These are phyloP conservation scores for Napeogenes inachia DNA, from an alignment of 2,888 invertebrate species.

Conservation along the genomic window DNA sequence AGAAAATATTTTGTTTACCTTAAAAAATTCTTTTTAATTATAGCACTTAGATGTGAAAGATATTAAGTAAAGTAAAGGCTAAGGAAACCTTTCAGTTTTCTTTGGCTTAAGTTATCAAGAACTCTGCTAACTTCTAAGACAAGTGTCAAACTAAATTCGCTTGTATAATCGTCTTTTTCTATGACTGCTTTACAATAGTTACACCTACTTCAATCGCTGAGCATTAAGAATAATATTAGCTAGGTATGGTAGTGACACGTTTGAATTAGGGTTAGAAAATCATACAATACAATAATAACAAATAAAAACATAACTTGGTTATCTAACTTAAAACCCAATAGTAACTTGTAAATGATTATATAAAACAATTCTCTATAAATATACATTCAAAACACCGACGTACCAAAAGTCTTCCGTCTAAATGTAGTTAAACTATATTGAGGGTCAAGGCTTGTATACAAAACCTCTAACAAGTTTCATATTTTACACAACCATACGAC, in stretches of 20 bases:
- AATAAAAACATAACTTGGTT: conserved; percentile 1
- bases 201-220: background rate
- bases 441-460: conserved; percentile 39
- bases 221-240: background rate
- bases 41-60: too few species aligned
- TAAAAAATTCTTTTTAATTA: too few species aligned
- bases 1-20: too few species aligned
- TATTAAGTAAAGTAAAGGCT: too few species aligned
- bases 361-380: background rate
- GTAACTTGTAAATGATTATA: background rate
- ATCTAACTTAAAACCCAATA: background rate
- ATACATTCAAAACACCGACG: conserved; percentile 9
- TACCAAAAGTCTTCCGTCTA: conserved; percentile 22
- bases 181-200: too few species aligned
- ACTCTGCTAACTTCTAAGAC: too few species aligned
- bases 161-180: too few species aligned
- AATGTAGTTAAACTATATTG: conserved; percentile 26
- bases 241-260: background rate
- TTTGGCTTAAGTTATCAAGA: too few species aligned
- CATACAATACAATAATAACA: background rate
- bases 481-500: conserved; percentile 23
- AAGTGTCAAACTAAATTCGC: too few species aligned
- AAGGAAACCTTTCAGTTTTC: too few species aligned
- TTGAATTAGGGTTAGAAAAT: background rate
- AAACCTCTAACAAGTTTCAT: conserved; percentile 33